phyloP scores from a whole-genome alignment of 35 echinoderm and acorn worm genomes.

The Apostichopus parvimensis region DNA sequence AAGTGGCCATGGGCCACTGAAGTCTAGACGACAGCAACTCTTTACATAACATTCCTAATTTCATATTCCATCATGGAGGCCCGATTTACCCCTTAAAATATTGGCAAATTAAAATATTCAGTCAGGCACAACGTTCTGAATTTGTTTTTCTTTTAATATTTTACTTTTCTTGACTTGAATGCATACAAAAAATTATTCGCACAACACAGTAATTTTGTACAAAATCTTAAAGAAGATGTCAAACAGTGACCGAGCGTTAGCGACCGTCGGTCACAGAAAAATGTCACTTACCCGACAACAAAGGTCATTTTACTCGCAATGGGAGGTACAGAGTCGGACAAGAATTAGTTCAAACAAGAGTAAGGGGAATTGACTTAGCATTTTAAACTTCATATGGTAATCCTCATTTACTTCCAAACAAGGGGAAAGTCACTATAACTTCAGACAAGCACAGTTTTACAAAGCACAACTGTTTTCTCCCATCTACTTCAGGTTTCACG shows the following conservation, averaged over 20 bases:
- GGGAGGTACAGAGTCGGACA: too few species aligned
- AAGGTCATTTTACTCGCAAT: too few species aligned
- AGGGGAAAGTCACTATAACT: too few species aligned
- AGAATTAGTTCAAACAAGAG: too few species aligned
- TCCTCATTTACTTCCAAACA: too few species aligned
- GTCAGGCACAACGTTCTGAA: slow-evolving; percentile 25
- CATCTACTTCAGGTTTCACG: too few species aligned
- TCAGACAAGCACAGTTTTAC: too few species aligned
- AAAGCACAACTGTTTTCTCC: too few species aligned
- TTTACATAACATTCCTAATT: not conserved
- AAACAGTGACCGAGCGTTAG: not conserved
- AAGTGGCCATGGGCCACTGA: slow-evolving; percentile 25
- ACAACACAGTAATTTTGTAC: slow-evolving; percentile 39
- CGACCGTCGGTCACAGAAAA: not conserved
- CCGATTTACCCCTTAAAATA: slow-evolving; percentile 16
- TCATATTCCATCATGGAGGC: slow-evolving; percentile 37
- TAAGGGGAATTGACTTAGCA: too few species aligned
- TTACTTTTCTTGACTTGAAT: slow-evolving; percentile 1
- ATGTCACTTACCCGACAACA: too few species aligned
- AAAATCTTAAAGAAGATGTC: not conserved
- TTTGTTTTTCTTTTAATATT: slow-evolving; percentile 18
- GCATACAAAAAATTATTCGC: slow-evolving; percentile 30
- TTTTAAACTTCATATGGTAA: too few species aligned
- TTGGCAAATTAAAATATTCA: slow-evolving; percentile 27
- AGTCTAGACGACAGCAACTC: slow-evolving; percentile 30